Evolutionary conservation across 2,113 vertebrate species (phyloP).

Genomic region (Phrynosoma platyrhinos): DNA sequence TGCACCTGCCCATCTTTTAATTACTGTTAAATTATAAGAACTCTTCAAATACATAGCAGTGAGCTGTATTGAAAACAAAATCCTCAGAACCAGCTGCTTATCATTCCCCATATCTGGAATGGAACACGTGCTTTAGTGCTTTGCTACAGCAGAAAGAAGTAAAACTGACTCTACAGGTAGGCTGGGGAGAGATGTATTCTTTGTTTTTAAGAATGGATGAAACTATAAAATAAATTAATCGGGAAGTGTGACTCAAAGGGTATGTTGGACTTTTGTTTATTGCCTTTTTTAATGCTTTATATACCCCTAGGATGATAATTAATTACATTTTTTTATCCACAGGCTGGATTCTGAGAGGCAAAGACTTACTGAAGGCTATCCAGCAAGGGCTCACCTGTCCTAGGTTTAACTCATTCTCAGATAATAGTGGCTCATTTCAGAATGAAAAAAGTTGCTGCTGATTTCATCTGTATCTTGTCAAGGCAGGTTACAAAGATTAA

Average conservation of each 20-base stretch:
- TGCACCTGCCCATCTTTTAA: neutral
- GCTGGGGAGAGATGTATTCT: neutral
- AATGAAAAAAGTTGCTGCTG: too few relatives aligned
- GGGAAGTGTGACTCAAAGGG: neutral
- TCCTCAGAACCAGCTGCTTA: too few relatives aligned
- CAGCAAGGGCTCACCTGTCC: neutral
- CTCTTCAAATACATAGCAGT: neutral
- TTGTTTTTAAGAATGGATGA: neutral
- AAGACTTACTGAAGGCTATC: neutral
- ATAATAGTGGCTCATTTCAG: neutral
- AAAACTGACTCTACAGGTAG: neutral
- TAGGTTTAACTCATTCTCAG: neutral
- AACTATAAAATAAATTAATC: neutral
- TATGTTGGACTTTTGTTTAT: neutral
- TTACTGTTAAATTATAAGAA: neutral
- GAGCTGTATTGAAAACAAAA: too few relatives aligned
- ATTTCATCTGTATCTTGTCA: too few relatives aligned
- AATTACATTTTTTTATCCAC: too few relatives aligned
- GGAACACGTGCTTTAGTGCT: too few relatives aligned
- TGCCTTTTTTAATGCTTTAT: neutral
- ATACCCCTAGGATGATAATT: neutral
- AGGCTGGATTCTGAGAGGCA: neutral
- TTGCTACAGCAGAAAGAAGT: neutral
- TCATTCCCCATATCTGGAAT: too few relatives aligned
- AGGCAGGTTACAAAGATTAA: too few relatives aligned